Evolutionary conservation across 2,113 vertebrate species (phyloP), one percentile per base, ranked within the genome.

Genomic region (Etheostoma spectabile): DNA sequence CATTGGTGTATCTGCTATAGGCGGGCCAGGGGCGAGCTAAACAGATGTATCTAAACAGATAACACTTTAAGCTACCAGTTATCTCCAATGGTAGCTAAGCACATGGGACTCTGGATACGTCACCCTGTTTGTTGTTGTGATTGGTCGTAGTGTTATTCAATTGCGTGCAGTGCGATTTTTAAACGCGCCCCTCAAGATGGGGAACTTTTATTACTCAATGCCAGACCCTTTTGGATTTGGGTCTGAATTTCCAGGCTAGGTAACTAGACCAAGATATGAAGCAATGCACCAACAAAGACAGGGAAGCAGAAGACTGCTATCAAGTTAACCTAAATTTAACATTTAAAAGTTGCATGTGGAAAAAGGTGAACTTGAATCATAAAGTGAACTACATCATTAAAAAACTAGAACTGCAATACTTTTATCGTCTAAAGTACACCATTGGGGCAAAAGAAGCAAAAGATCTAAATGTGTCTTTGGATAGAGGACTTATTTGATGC

Each of bases 341-440:
- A 22, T 18, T 56, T 63, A 56, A 66, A 74, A 77, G 52, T 38
- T 33, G 38, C 53, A 22, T 16, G 49, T 46, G 19, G 33, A 33
- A 35, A 59, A 42, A 56, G 45, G 4, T 24, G 21, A 48, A 53
- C 55, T 64, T 33, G 5, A 83, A 83, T 77, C 45, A 56, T 76
- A 57, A 68, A 86, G 42, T 42, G 7, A 74, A 48, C 16, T 65
- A 15, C 19, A 66, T 78, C 74, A 65, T 74, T 74, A 51, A 72
- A 78, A 16, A 18, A 30, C 19, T 30, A 49, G 38, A 73, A 71
- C 13, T 49, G 74, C 24, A 55, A 59, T 59, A 35, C 38, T 60
- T 78, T 72, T 33, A 66, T n/a, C 77, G 49, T 71, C 35, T 82
- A 13, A 82, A 56, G 45, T 59, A 64, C 63, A 64, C 68, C 56